Base-by-base conservation (phyloP, 2,113 vertebrate species). In the Rhagologus leucostigma region DNA sequence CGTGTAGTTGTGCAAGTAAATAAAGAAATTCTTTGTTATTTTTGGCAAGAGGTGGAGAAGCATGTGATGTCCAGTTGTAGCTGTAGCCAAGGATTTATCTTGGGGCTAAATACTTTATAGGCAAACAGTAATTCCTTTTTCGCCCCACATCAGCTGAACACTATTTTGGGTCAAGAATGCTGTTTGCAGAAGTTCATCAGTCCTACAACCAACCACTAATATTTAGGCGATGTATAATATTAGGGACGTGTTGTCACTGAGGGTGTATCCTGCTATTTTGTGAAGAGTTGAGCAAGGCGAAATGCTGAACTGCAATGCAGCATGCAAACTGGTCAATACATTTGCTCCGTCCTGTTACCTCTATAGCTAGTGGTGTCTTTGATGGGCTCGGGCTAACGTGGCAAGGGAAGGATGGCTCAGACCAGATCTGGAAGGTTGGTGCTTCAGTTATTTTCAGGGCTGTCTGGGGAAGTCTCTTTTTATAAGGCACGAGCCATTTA, bases 111-210 rank as follows among this genome's bases (percentile, higher is more conserved):
- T 63, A 35, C 86, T 84, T 81, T 18, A 49, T 10, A 59, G 80
- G 52, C 89, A 86, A 94, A 87, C 80, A 84, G 73, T 52, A 89
- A 79, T 64, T 95, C 84, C 84, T 92, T 89, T 88, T 92, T 89
- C 0, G 0, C 86, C 86, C 80, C 62, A 15, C 89, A 84, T 96
- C 73, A 89, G 84, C 84, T 91, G 89, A 87, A 70, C 82, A 23
- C 95, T 92, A 89, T 95, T 90, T 93, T 18, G 60, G 77, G 94
- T 78, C 77, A 89, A 76, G 93, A 92, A 96, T 76, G 91, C 69
- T 49, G 64, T 37, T 95, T 84, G 80, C 71, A 89, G 68, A 65
- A 89, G 49, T 13, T 64, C 71, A 24, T 69, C 65, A 56, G 77
- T 81, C 73, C 44, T 42, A 32, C 69, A 71, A 69, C 26, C 74